phyloP scores from a whole-genome alignment of 2,113 vertebrate species.

The Leptosomus discolor region DNA sequence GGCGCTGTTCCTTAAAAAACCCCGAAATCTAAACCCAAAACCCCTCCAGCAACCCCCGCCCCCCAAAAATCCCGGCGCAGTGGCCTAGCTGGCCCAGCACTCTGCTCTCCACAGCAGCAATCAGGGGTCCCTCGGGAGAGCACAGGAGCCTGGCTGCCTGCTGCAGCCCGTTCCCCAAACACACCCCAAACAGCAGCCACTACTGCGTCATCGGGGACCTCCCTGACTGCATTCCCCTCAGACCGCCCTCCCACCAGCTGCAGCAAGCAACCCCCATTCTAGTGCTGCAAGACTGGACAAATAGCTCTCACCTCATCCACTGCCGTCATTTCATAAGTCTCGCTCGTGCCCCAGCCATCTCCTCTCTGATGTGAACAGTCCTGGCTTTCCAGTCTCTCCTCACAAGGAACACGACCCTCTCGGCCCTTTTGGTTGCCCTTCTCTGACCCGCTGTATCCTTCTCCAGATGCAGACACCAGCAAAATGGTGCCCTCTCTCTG shows the following conservation, averaged over 20 bases:
- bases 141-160: neutral
- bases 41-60: too few relatives aligned
- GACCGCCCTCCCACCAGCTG: neutral
- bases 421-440: neutral
- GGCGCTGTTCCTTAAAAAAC: too few relatives aligned
- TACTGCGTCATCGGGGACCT: rapidly evolving
- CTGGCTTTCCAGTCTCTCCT: neutral
- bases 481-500: neutral
- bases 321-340: neutral
- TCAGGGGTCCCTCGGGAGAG: neutral
- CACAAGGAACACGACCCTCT: neutral
- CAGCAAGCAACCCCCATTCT: neutral
- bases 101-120: neutral
- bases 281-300: rapidly evolving
- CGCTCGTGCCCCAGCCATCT: neutral
- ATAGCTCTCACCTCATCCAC: neutral
- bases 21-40: too few relatives aligned
- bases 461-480: neutral
- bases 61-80: too few relatives aligned
- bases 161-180: neutral
- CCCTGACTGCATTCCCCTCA: neutral
- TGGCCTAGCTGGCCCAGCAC: rapidly evolving
- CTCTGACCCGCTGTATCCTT: neutral
- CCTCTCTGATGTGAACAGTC: neutral
- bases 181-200: neutral